Base-by-base conservation (phyloP, 2,888 invertebrate genomes). In the Taenaris catops region DNA sequence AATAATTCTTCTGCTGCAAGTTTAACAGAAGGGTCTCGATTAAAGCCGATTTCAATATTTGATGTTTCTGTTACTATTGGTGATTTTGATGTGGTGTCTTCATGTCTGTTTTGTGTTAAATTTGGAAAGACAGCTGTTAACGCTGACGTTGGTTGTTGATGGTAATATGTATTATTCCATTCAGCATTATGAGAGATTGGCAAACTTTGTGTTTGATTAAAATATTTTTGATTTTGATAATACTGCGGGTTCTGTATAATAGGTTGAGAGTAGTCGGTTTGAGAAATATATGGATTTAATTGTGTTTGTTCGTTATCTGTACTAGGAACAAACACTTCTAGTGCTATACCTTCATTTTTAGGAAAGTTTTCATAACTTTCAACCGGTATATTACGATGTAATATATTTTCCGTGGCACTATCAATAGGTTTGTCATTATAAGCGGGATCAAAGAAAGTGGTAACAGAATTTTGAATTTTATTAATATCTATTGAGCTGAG, bases 371-470 rank as follows among this genome's bases (percentile, higher is more conserved):
- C 8, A 28, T 41, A 26, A 8, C 19, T 24, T 10, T 6, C 20
- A 25, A 19, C 4, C 8, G 34, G n/a, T n/a, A 19, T 8, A 20
- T 24, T 14, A 14, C 14, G 18, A n/a, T n/a, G n/a, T n/a, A n/a
- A n/a, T n/a, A n/a, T n/a, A 26, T 5, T 25, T 19, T 57, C 54
- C 18, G 55, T 51, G 25, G 29, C 16, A 3, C 49, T 43, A 4
- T 63, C 61, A 3, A 53, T 49, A 51, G 64, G 67, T 6, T 44
- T 41, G n/a, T 63, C 60, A 52, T 79, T 81, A 36, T 72, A 84
- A 32, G 61, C 63, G 0, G 87, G 86, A 55, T 87, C 87, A 25
- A 87, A 87, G 48, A 87, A 87, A 0, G 79, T 83, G 0, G 86
- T 83, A 1, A 87, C 83, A 2, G 62, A 78, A 51, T 64, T 79